phyloP scores from a whole-genome alignment of 1,140 invertebrate genomes.

The Caenorhabditis latens region DNA sequence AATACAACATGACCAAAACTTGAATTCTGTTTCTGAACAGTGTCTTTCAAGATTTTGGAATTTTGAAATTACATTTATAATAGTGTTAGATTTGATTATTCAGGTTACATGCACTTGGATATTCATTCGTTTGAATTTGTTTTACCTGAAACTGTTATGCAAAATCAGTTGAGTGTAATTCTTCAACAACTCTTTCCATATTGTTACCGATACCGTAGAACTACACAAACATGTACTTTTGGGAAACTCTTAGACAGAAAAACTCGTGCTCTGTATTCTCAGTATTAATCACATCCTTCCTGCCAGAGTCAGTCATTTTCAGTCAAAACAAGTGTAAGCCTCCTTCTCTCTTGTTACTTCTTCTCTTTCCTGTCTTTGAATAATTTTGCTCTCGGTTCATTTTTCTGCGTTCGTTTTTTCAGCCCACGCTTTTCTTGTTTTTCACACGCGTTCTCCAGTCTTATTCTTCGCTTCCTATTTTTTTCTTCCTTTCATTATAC shows the following conservation, averaged over 20 bases:
- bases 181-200: too few species aligned
- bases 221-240: slow-evolving; percentile 20
- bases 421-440: slow-evolving; percentile 31
- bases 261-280: slow-evolving; percentile 33
- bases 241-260: background rate
- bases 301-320: slow-evolving; percentile 7
- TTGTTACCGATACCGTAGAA: background rate
- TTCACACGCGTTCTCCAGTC: slow-evolving; percentile 12
- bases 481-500: background rate
- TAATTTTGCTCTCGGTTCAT: slow-evolving; percentile 24
- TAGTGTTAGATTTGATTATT: too few species aligned
- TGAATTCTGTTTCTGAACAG: too few species aligned
- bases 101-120: too few species aligned
- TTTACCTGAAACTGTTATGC: too few species aligned
- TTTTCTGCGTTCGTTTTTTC: background rate
- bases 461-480: background rate
- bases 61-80: too few species aligned
- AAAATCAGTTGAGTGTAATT: too few species aligned
- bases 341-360: background rate
- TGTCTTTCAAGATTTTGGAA: too few species aligned
- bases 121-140: too few species aligned
- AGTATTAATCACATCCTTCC: slow-evolving; percentile 29
- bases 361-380: background rate
- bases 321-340: slow-evolving; percentile 43
- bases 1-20: too few species aligned